Percentiles rank a stretch among this genome's conserved stretches.
These are phyloP conservation scores for Sarcophaga caerulescens DNA, from an alignment of 2,888 invertebrate genomes.

Conservation along the genomic window DNA sequence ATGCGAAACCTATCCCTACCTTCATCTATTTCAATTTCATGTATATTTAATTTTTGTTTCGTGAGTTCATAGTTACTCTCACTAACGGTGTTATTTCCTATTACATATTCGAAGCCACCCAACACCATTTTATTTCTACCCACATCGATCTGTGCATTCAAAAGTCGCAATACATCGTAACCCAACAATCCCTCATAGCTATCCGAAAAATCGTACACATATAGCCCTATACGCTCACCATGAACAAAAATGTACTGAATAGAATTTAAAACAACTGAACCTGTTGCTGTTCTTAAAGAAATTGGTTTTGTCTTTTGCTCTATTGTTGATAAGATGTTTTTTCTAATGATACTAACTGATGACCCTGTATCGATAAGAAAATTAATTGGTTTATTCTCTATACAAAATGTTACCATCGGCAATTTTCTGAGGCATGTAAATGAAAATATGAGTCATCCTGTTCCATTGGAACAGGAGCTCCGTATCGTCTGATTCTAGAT, in stretches of 20 bases:
- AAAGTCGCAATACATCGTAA: no score
- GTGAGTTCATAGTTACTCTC: no score
- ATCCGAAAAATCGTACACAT: conserved; percentile 39
- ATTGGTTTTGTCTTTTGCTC: conserved; percentile 3
- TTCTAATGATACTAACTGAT: no score
- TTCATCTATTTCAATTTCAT: no score
- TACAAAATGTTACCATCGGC: conserved; percentile 73
- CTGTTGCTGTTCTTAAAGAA: conserved; percentile 36
- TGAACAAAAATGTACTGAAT: conserved; percentile 18
- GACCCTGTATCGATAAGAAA: no score
- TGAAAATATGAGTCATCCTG: conserved; percentile 43
- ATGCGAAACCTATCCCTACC: background rate
- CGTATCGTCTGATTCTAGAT: conserved; percentile 35
- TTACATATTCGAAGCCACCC: background rate
- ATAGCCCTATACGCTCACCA: conserved; percentile 14
- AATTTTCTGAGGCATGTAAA: conserved; percentile 46
- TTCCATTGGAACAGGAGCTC: conserved; percentile 37
- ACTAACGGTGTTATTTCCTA: background rate
- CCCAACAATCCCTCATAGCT: conserved; percentile 37
- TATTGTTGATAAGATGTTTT: no score
- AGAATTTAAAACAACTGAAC: background rate
- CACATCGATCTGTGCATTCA: no score
- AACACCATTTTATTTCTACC: background rate
- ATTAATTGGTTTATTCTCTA: conserved; percentile 29
- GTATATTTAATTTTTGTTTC: no score